Evolutionary conservation across 2,113 vertebrate genomes (phyloP).

Genomic region (Conger conger): DNA sequence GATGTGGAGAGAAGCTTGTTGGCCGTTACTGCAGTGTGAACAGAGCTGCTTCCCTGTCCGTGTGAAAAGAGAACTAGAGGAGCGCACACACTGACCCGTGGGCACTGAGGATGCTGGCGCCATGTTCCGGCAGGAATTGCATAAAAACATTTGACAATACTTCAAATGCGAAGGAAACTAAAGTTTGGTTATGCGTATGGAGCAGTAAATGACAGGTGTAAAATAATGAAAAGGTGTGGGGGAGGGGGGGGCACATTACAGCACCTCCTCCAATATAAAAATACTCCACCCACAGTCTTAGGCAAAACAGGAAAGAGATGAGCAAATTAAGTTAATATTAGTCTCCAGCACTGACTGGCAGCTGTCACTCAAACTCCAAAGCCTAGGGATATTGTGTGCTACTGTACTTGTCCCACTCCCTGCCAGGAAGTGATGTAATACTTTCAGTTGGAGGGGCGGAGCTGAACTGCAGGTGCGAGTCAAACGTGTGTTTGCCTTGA

Average conservation of each 20-base stretch:
- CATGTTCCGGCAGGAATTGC: neutral
- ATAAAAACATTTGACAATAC: neutral
- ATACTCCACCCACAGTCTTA: neutral
- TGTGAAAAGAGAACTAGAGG: neutral
- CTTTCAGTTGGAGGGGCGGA: neutral
- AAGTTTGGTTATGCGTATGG: neutral
- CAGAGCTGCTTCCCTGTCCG: neutral
- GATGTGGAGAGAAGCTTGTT: neutral
- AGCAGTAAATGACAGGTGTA: neutral
- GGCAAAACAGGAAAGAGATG: neutral
- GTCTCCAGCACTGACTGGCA: conserved; percentile 13
- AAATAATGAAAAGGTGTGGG: neutral
- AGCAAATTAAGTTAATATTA: neutral
- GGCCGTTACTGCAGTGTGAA: neutral
- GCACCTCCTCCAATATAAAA: conserved; percentile 6
- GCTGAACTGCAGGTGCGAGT: neutral
- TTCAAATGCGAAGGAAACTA: neutral
- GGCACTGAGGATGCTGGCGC: neutral
- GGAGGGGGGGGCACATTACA: neutral
- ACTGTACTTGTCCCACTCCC: neutral
- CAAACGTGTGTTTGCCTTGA: neutral
- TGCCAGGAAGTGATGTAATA: neutral
- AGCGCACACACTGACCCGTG: neutral
- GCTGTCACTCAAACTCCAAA: neutral
- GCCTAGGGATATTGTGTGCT: neutral